A percentile compares a stretch with the other conserved stretches of the same genome.
Conservation (phyloP, 1,140 invertebrate species). For the Lasioglossum albipes region DNA sequence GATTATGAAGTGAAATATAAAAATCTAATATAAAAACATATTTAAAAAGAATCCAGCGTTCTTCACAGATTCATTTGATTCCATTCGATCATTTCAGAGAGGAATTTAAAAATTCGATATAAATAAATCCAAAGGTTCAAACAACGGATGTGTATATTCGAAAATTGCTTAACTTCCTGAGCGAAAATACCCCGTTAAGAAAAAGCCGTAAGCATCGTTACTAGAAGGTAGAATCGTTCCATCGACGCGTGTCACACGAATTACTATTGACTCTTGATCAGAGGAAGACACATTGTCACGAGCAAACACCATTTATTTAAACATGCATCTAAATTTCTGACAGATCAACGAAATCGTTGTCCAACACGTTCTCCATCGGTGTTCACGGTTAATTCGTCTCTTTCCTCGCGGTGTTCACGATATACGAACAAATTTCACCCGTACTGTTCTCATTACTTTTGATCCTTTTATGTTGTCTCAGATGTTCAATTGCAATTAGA, state of each 20-base stretch:
- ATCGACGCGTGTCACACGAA: background rate
- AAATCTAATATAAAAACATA: too few species aligned
- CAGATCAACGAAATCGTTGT: conserved; percentile 32
- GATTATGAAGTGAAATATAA: too few species aligned
- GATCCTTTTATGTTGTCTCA: conserved; percentile 16
- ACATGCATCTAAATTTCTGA: conserved; percentile 38
- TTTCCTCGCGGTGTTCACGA: background rate
- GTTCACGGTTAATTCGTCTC: background rate
- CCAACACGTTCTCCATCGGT: background rate
- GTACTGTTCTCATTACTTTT: conserved; percentile 6
- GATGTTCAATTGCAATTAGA: conserved; percentile 29
- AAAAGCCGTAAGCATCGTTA: background rate
- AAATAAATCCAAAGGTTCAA: too few species aligned
- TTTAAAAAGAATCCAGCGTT: too few species aligned
- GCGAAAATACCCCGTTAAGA: background rate
- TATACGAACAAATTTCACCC: background rate
- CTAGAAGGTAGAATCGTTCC: background rate
- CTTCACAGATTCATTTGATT: too few species aligned
- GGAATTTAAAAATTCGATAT: too few species aligned
- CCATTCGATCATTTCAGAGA: too few species aligned
- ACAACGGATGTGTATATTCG: too few species aligned
- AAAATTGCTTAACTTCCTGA: background rate
- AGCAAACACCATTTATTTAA: conserved; percentile 26
- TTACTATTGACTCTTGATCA: conserved; percentile 12
- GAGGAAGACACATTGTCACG: conserved; percentile 32